Conservation (phyloP, 2,888 invertebrate genomes). For the Erpobdella octoculata region DNA sequence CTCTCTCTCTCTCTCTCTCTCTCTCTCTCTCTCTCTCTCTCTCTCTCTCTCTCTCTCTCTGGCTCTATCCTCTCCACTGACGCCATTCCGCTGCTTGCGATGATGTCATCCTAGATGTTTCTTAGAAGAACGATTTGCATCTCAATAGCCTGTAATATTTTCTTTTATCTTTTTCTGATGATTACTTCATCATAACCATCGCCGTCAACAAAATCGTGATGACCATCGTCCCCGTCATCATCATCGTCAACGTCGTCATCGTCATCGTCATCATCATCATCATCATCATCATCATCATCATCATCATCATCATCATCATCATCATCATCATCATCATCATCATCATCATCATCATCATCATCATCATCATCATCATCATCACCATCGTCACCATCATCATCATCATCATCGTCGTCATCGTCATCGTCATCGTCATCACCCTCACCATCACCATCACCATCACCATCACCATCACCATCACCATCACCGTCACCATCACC, state of each 20-base stretch:
- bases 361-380: not conserved
- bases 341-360: slow-evolving; percentile 25
- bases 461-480: slow-evolving; percentile 18
- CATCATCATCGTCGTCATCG: slow-evolving; percentile 10
- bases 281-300: slow-evolving; percentile 6
- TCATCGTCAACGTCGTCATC: slow-evolving; percentile 13
- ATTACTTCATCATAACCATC: not conserved
- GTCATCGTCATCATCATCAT: slow-evolving; percentile 16
- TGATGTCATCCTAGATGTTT: too few species aligned
- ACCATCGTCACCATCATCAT: not conserved
- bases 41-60: not conserved
- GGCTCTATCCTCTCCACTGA: not conserved
- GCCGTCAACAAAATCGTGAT: not conserved
- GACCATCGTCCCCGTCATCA: slow-evolving; percentile 20
- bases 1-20: not conserved
- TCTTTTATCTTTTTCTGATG: not conserved
- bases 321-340: slow-evolving; percentile 19
- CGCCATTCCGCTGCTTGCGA: not conserved
- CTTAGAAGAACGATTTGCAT: too few species aligned
- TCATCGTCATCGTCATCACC: slow-evolving; percentile 12
- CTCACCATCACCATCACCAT: slow-evolving; percentile 5
- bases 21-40: not conserved
- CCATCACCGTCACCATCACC: slow-evolving; percentile 10
- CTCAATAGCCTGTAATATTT: too few species aligned
- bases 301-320: slow-evolving; percentile 24